Conservation (phyloP, 1,140 invertebrate genomes). For the Tetramorium parvispinum region DNA sequence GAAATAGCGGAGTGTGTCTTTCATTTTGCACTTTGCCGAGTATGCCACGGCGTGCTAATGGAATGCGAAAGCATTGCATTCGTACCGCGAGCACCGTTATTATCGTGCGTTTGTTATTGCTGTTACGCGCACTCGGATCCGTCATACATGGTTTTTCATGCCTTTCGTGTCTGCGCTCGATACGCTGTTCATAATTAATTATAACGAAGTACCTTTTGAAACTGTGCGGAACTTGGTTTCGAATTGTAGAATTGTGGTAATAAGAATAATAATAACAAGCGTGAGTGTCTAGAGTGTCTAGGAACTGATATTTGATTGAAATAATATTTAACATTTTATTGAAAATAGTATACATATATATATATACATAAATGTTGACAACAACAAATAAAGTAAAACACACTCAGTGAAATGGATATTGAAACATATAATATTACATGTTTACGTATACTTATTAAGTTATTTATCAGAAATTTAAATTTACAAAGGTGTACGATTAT, state of each 20-base stretch:
- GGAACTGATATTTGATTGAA: background rate
- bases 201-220: constrained; percentile 10
- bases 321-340: background rate
- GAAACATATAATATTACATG: background rate
- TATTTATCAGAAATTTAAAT: background rate
- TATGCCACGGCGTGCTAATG: background rate
- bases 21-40: constrained; percentile 21
- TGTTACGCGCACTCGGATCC: constrained; percentile 18
- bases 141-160: constrained; percentile 34
- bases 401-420: background rate
- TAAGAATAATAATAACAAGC: background rate
- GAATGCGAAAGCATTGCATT: constrained; percentile 24
- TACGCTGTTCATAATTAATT: constrained; percentile 28
- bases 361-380: background rate
- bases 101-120: constrained; percentile 36
- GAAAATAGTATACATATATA: background rate
- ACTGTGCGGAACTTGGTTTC: constrained; percentile 15
- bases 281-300: no score
- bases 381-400: background rate
- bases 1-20: constrained; percentile 41
- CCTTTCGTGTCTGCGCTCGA: constrained; percentile 9
- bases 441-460: background rate
- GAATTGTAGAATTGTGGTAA: background rate
- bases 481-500: background rate
- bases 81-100: constrained; percentile 35